Evolutionary conservation across 2,797 vertebrate genomes (phyloP).

Genomic region (Eulemur rubriventer): DNA sequence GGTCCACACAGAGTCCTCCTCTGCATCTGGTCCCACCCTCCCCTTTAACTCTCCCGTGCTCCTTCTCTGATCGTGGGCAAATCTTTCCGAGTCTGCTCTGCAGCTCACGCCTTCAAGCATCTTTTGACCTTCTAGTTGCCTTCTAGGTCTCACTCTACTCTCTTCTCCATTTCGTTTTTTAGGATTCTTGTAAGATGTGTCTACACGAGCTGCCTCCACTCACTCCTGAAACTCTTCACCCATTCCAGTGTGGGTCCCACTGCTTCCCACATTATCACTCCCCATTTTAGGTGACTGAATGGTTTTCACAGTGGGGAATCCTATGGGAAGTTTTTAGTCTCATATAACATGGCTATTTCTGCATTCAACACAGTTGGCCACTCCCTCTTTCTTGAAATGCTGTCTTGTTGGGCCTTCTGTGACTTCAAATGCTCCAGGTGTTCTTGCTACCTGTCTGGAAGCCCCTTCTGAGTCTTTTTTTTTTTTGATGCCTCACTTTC

Average conservation of each 20-base stretch:
- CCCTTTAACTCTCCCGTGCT: fast-evolving
- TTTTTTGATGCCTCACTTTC: not conserved
- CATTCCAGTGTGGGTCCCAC: not conserved
- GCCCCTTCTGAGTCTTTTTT: not conserved
- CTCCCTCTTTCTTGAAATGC: not conserved
- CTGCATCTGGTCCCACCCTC: fast-evolving
- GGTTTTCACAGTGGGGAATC: not conserved
- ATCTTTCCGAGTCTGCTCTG: not conserved
- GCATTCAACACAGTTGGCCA: not conserved
- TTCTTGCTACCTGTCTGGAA: not conserved
- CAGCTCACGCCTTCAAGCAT: not conserved
- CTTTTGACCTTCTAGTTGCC: not conserved
- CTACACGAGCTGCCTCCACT: not conserved
- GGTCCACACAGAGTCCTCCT: not conserved
- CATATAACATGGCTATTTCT: not conserved
- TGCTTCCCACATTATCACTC: fast-evolving
- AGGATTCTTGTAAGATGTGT: not conserved
- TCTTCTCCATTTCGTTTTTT: not conserved
- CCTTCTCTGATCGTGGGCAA: not conserved
- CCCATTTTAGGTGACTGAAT: not conserved
- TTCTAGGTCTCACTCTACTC: not conserved
- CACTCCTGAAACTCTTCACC: not conserved
- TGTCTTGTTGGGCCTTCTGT: not conserved
- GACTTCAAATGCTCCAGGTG: not conserved
- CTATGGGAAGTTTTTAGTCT: not conserved